Evolutionary conservation across 2,797 vertebrate genomes (phyloP).

Genomic region (Centropyge bicolor): DNA sequence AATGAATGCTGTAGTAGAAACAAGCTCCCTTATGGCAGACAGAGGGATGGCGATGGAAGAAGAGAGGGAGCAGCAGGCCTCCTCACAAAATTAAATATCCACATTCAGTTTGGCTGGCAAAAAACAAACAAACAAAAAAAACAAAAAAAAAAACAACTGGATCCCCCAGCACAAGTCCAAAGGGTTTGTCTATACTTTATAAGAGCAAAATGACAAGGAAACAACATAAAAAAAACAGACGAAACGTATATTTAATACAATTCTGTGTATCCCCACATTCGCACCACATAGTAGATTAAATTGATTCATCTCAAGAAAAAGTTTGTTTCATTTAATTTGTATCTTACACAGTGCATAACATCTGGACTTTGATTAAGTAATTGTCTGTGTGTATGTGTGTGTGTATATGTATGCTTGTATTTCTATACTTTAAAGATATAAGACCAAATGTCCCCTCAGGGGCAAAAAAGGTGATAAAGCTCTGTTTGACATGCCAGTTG

Average conservation of each 20-base stretch:
- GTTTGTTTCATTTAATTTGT: slow-evolving; percentile 78
- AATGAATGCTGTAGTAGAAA: slow-evolving; percentile 65
- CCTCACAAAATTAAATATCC: slow-evolving; percentile 82
- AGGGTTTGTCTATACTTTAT: slow-evolving; percentile 89
- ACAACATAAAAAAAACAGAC: slow-evolving; percentile 67
- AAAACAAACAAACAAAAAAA: slow-evolving; percentile 82
- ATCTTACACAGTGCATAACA: slow-evolving; percentile 92
- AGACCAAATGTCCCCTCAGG: slow-evolving; percentile 26
- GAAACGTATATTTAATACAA: slow-evolving; percentile 81
- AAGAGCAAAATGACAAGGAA: slow-evolving; percentile 73
- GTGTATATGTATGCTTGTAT: slow-evolving; percentile 48
- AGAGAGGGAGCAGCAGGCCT: slow-evolving; percentile 60
- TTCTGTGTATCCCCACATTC: slow-evolving; percentile 72
- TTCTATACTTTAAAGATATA: slow-evolving; percentile 64
- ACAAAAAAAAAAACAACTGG: slow-evolving; percentile 78
- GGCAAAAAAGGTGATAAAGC: neutral
- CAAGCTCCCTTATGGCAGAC: slow-evolving; percentile 73
- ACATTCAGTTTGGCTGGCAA: slow-evolving; percentile 76
- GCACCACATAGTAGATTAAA: slow-evolving; percentile 77
- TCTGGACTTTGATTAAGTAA: slow-evolving; percentile 84
- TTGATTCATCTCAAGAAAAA: slow-evolving; percentile 89
- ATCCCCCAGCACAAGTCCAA: slow-evolving; percentile 87
- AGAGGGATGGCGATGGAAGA: slow-evolving; percentile 63
- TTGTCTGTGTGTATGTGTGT: slow-evolving; percentile 37
- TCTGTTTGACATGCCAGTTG: neutral